These are phyloP conservation scores for Pammene aurita DNA, from an alignment of 2,888 invertebrate genomes.

Conservation along the genomic window DNA sequence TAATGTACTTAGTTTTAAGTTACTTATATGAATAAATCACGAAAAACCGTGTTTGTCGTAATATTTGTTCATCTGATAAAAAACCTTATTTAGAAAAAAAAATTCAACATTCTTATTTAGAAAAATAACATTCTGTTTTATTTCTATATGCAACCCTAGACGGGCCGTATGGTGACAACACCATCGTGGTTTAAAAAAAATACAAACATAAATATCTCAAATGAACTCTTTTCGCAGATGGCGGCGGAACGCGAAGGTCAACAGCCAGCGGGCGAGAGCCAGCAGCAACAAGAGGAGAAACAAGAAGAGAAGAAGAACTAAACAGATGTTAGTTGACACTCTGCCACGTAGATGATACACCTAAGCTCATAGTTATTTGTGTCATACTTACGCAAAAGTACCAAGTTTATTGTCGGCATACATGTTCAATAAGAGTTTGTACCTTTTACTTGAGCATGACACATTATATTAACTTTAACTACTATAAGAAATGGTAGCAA, in stretches of 20 bases:
- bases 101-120: no score
- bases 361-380: slow-evolving; percentile 12
- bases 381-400: neutral
- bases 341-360: neutral
- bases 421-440: no score
- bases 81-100: no score
- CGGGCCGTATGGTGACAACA: no score
- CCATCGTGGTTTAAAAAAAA: no score
- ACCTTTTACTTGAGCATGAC: neutral
- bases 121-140: no score
- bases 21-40: no score
- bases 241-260: slow-evolving; percentile 76
- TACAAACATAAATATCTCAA: no score
- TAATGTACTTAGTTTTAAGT: no score
- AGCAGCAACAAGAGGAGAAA: slow-evolving; percentile 60
- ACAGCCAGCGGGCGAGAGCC: slow-evolving; percentile 54
- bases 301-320: slow-evolving; percentile 68
- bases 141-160: no score
- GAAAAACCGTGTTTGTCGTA: no score
- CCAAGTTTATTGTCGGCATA: neutral
- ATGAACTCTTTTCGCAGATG: slow-evolving; percentile 58
- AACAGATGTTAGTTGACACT: slow-evolving; percentile 15
- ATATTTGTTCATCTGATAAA: no score
- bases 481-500: slow-evolving; percentile 6
- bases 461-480: neutral